Conservation (phyloP, 2,113 vertebrate genomes). For the Carassius carassius region DNA sequence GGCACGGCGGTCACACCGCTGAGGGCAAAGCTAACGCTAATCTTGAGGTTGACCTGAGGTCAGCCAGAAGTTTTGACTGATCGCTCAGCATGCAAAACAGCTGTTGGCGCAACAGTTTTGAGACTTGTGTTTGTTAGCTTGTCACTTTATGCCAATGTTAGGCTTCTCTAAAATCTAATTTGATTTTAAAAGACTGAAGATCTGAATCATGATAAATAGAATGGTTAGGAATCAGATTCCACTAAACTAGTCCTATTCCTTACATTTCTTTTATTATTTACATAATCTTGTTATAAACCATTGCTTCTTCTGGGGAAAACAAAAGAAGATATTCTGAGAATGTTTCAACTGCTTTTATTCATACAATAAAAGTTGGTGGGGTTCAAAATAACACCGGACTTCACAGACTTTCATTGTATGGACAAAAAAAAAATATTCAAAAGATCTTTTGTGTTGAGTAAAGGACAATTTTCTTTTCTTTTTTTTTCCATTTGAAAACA, state of each 20-base stretch:
- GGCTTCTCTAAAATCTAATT: not conserved
- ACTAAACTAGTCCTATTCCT: not conserved
- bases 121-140: not conserved
- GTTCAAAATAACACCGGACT: not conserved
- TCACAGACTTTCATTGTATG: not conserved
- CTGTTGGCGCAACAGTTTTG: not conserved
- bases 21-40: not conserved
- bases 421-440: not conserved
- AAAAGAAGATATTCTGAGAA: not conserved
- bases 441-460: not conserved
- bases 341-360: not conserved
- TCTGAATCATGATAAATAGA: not conserved
- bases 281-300: not conserved
- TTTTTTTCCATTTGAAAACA: too few species aligned
- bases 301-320: not conserved
- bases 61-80: not conserved
- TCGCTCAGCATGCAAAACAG: constrained; percentile 16
- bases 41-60: not conserved
- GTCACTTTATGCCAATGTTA: not conserved
- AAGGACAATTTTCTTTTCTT: too few species aligned
- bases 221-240: not conserved
- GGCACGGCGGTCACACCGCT: not conserved
- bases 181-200: not conserved
- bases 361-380: not conserved
- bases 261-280: not conserved